Percentiles rank a stretch among this genome's conserved stretches.
Evolutionary conservation across 2,113 vertebrate species (phyloP).

Genomic region (Bettongia penicillata): DNA sequence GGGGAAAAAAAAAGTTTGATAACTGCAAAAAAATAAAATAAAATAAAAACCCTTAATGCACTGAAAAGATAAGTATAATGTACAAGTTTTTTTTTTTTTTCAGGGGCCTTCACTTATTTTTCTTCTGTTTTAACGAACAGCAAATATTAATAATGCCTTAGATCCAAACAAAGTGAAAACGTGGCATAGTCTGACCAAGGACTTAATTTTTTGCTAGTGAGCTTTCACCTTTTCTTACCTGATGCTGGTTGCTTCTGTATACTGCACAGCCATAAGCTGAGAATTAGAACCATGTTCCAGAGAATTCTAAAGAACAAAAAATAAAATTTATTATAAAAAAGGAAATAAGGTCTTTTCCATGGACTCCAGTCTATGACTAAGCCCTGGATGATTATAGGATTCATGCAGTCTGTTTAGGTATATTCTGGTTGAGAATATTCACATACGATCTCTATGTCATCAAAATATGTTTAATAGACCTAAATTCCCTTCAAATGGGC

Average conservation of each 20-base stretch:
- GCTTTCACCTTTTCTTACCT: slow-evolving; percentile 83
- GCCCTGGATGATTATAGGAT: neutral
- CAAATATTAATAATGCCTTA: neutral
- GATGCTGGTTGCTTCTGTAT: slow-evolving; percentile 88
- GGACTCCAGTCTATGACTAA: neutral
- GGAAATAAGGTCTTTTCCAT: neutral
- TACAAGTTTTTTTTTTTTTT: neutral
- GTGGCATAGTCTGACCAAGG: neutral
- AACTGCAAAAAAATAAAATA: neutral
- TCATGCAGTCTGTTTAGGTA: neutral
- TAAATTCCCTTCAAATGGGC: neutral
- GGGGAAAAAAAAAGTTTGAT: neutral
- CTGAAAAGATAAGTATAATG: neutral
- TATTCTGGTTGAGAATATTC: neutral
- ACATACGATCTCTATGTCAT: neutral
- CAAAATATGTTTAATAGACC: neutral
- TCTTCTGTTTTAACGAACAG: neutral
- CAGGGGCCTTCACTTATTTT: neutral
- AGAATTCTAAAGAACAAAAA: slow-evolving; percentile 83
- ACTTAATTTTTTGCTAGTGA: slow-evolving; percentile 1
- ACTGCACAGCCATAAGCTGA: slow-evolving; percentile 91
- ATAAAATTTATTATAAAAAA: slow-evolving; percentile 45
- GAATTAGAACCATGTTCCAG: slow-evolving; percentile 84
- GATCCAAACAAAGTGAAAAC: neutral
- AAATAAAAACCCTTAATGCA: neutral